Evolutionary conservation across 1,140 invertebrate species (phyloP).

Genomic region (Ctenoplectra terminalis): DNA sequence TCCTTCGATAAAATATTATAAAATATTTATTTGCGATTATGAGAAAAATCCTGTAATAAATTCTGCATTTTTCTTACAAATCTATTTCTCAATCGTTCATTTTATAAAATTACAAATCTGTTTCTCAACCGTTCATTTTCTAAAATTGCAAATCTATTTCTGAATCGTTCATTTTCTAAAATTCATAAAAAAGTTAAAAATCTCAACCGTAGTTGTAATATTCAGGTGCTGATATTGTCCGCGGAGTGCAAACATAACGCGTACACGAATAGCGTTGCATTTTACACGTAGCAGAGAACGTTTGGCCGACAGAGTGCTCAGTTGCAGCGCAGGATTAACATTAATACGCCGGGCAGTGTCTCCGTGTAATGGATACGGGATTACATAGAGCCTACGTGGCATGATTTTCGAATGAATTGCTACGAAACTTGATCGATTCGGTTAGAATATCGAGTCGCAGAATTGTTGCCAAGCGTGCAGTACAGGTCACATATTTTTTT

Average conservation of each 20-base stretch:
- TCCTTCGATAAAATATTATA: no score
- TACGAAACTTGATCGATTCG: neutral
- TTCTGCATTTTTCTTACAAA: no score
- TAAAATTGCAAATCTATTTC: no score
- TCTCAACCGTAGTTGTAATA: no score
- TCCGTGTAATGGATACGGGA: slow-evolving; percentile 7
- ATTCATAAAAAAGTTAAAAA: no score
- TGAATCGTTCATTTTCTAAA: no score
- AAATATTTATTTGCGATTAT: no score
- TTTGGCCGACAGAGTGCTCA: neutral
- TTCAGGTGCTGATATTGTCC: no score
- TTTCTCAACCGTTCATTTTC: no score
- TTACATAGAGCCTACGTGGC: neutral
- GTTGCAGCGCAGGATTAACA: slow-evolving; percentile 1
- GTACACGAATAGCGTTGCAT: neutral
- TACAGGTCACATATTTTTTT: neutral
- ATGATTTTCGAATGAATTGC: neutral
- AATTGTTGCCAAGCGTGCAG: neutral
- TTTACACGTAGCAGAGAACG: neutral
- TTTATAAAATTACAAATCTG: no score
- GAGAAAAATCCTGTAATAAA: no score
- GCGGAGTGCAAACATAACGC: neutral
- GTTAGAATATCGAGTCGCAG: neutral
- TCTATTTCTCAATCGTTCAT: no score
- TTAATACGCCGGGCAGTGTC: slow-evolving; percentile 6